These are phyloP conservation scores for Dioctria rufipes DNA, from an alignment of 2,888 invertebrate species.

Conservation along the genomic window DNA sequence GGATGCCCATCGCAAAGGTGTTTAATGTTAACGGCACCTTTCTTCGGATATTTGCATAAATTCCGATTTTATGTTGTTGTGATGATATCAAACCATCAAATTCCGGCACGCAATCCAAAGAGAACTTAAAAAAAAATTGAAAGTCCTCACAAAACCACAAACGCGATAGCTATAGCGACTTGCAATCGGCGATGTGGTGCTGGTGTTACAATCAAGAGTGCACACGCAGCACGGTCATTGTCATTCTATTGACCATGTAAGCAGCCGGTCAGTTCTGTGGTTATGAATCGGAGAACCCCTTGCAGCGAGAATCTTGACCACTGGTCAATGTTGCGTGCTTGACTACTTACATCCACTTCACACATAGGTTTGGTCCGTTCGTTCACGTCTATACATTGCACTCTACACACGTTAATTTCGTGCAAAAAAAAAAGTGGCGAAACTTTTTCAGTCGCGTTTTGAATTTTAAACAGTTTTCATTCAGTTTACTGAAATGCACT, in stretches of 20 bases:
- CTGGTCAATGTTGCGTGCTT: constrained; percentile 21
- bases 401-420: not conserved
- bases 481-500: not conserved
- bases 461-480: constrained; percentile 29
- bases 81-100: constrained; percentile 40
- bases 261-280: not conserved
- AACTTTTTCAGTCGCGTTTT: not conserved
- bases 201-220: not conserved
- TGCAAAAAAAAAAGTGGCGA: constrained; percentile 14
- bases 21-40: constrained; percentile 28
- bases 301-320: constrained; percentile 33
- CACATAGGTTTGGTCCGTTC: not conserved
- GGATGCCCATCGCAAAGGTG: not conserved
- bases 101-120: constrained; percentile 32
- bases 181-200: not conserved
- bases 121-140: constrained; percentile 35
- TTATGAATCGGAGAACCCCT: constrained; percentile 18
- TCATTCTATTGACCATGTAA: constrained; percentile 32
- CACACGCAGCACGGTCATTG: constrained; percentile 27
- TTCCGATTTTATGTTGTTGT: constrained; percentile 1
- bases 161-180: not conserved
- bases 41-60: constrained; percentile 44
- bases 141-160: constrained; percentile 21
- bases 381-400: not conserved
- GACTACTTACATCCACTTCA: not conserved